A percentile compares a stretch with the other conserved stretches of the same genome.
These are phyloP conservation scores for Epinotia bilunana DNA, from an alignment of 2,888 invertebrate genomes.

Conservation along the genomic window DNA sequence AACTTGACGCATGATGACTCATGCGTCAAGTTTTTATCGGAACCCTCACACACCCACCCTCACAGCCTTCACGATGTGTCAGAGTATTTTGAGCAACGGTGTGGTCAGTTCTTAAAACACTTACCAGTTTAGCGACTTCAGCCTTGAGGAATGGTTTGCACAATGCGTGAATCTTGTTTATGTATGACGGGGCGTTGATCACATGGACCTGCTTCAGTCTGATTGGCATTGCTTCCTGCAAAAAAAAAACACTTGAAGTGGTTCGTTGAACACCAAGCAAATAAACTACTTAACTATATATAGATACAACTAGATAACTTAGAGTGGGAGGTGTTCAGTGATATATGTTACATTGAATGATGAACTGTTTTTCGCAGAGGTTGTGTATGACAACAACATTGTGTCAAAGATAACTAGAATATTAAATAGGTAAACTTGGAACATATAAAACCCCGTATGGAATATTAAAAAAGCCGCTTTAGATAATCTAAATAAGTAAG, in stretches of 20 bases:
- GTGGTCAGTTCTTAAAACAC: conserved; percentile 45
- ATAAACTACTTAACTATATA: too few relatives aligned
- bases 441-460: not conserved
- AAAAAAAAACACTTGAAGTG: conserved; percentile 39
- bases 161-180: conserved; percentile 86
- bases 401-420: too few relatives aligned
- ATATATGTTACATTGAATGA: too few relatives aligned
- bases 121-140: conserved; percentile 88
- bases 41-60: too few relatives aligned
- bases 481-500: too few relatives aligned
- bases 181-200: conserved; percentile 87
- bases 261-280: too few relatives aligned
- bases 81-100: not conserved
- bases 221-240: conserved; percentile 89
- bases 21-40: too few relatives aligned
- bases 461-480: too few relatives aligned
- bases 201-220: conserved; percentile 88
- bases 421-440: not conserved
- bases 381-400: too few relatives aligned
- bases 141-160: conserved; percentile 88
- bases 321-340: too few relatives aligned
- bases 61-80: not conserved
- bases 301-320: too few relatives aligned
- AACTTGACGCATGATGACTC: not conserved
- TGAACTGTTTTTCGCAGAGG: too few relatives aligned